Base-by-base conservation (phyloP, 2,888 invertebrate genomes). In the Tinea semifulvella region DNA sequence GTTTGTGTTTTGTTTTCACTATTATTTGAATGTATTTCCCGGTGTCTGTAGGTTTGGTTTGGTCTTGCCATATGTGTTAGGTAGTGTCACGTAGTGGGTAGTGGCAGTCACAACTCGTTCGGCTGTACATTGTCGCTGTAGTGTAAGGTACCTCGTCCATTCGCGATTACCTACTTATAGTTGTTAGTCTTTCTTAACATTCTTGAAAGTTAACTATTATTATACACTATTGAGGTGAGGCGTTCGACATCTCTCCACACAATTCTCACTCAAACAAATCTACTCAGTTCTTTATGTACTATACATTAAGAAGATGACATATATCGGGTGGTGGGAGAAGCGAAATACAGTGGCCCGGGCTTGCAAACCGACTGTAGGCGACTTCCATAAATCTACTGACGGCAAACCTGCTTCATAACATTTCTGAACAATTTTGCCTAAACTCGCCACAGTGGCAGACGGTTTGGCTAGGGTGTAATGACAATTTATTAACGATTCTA, bases 91-190 rank as follows among this genome's bases (percentile, higher is more conserved):
- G 31, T 31, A 79, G 75, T 13, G 64, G 55, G 65, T 70, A 63
- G 74, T 67, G 57, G 73, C 77, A 76, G 77, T 58, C 56, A 60
- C 77, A 75, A 75, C 68, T 7, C 17, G 42, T 26, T 75, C 14
- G 31, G 31, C 31, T 73, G 67, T 75, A 73, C 68, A 68, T 73
- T 76, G 60, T 74, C 75, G 77, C 76, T 74, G 71, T 76, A 74
- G 71, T 63, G 67, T 73, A 72, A 72, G 74, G 70, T 70, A 64
- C 79, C 74, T 79, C 79, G 77, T 80, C 79, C 79, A 75, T 79
- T 77, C 77, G 75, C 76, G 69, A 25, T 42, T 42, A 38, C 38
- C 19, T 73, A 74, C 71, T 75, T 65, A 80, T 80, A 79, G 79
- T 79, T 76, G 76, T 79, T 80, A 80, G 80, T 75, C 76, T 76